Conservation (phyloP, 1,140 invertebrate genomes). For the Heliconius hewitsoni region DNA sequence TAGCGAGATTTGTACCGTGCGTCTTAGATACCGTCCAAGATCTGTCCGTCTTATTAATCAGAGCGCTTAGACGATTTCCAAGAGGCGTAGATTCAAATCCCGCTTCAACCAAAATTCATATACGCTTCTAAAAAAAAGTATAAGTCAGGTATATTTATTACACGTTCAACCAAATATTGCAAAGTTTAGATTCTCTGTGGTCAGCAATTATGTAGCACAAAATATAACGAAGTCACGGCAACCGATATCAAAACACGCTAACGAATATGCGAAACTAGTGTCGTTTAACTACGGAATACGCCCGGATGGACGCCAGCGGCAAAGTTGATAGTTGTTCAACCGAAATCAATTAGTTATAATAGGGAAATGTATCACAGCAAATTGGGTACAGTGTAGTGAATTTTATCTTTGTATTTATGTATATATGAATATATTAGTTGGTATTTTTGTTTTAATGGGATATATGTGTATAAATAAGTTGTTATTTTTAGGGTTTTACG, state of each 20-base stretch:
- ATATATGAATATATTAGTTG: background rate
- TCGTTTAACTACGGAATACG: conserved; percentile 27
- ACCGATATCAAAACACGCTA: conserved; percentile 15
- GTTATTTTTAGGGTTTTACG: no score
- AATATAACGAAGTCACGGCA: background rate
- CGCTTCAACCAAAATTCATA: no score
- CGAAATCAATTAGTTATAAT: conserved; percentile 29
- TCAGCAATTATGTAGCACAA: background rate
- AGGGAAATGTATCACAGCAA: conserved; percentile 22
- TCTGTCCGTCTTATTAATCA: no score
- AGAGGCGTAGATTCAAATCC: no score
- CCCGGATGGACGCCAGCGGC: conserved; percentile 8
- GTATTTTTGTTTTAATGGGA: background rate
- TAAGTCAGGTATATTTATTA: background rate
- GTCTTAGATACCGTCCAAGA: no score
- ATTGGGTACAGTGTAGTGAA: background rate
- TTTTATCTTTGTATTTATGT: background rate
- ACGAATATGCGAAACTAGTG: conserved; percentile 19
- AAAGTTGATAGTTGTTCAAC: conserved; percentile 28
- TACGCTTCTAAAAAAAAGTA: background rate
- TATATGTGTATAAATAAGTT: background rate
- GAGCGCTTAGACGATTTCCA: no score
- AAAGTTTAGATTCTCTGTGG: background rate
- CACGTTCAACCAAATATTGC: background rate
- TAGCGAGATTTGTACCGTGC: no score